Base-by-base conservation (phyloP, 1,140 invertebrate species). In the Leguminivora glycinivorella region DNA sequence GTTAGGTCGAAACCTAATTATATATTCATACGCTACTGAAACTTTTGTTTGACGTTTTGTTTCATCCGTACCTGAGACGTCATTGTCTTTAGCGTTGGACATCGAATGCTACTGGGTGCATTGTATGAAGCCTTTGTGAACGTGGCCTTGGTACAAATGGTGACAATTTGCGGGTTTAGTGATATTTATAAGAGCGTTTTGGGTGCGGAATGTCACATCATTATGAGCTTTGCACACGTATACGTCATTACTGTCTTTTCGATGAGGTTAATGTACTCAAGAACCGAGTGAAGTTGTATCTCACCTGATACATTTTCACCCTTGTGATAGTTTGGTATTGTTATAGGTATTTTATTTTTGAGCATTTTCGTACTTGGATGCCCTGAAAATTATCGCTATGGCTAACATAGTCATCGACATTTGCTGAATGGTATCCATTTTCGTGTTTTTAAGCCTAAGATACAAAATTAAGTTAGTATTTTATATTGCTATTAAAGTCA, bases 1-100 rank as follows among this genome's bases (percentile, higher is more conserved):
- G 56, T 70, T 75, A 76, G 70, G 70, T 63, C 34, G 17, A 34
- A 63, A 72, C 56, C 72, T 78, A 73, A 80, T 84, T 82, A 78
- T 74, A 73, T 75, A 84, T 81, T 81, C 73, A 78, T 75, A 70
- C 22, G 77, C 79, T 81, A 81, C 77, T 63, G 77, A 72, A 77
- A 63, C 69, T 70, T 73, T 76, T 74, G 77, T 76, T 40, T 69
- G 1, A 26, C 29, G 73, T 67, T 70, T 70, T 79, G 70, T 78
- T 68, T 70, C 56, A 70, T 34, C 12, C 22, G 17, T 68, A 68
- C 67, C 67, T 68, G 22, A 47, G 12, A 47, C 9, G 22, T n/a
- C 25, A 63, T 63, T 26, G 58, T 63, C 34, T 63, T 29, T 17
- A 9, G 26, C 14, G 29, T 63, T 63, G 26, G 26, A 26, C 26